These are phyloP conservation scores for Barbus barbus DNA, from an alignment of 2,113 vertebrate species.

Conservation along the genomic window DNA sequence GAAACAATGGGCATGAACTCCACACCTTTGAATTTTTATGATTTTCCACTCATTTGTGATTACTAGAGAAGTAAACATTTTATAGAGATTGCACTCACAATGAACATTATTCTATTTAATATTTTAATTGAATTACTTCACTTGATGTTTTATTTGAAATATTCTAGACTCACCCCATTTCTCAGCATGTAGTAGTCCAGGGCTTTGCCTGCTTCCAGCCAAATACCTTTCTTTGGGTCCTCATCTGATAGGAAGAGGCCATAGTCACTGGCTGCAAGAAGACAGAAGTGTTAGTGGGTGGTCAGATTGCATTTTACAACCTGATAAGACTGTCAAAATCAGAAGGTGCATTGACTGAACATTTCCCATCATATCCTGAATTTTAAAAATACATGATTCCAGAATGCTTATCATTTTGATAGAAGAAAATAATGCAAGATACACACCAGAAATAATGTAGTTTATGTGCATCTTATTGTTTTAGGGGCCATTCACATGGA, in stretches of 20 bases:
- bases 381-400: neutral
- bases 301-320: neutral
- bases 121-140: no score
- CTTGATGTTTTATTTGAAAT: neutral
- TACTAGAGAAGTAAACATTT: neutral
- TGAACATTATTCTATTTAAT: neutral
- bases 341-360: neutral
- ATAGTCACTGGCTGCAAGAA: slow-evolving; percentile 89
- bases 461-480: neutral
- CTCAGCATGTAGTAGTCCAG: slow-evolving; percentile 99
- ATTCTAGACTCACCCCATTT: slow-evolving; percentile 84
- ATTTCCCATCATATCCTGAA: neutral
- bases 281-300: slow-evolving; percentile 32
- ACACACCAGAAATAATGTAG: neutral
- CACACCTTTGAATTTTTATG: no score
- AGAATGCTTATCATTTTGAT: neutral
- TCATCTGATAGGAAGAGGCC: slow-evolving; percentile 97
- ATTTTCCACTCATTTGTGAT: neutral
- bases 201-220: slow-evolving; percentile 95
- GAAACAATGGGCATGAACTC: neutral
- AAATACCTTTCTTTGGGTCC: slow-evolving; percentile 98
- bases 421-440: neutral
- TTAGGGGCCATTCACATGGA: neutral
- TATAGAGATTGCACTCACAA: neutral
- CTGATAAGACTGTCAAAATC: neutral